phyloP scores from a whole-genome alignment of 2,888 invertebrate species.

The Leptopilina drosophilae region DNA sequence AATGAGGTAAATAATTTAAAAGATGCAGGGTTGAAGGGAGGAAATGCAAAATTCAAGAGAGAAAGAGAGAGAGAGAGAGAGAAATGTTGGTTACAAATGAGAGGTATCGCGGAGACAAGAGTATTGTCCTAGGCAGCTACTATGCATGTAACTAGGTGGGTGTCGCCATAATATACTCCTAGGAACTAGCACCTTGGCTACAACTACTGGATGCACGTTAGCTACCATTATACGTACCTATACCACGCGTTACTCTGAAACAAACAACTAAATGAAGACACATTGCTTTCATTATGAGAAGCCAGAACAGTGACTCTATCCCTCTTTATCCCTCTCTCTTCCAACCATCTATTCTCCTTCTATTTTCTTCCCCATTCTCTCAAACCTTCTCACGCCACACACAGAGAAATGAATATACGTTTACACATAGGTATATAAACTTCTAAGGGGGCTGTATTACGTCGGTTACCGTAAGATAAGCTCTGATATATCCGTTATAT shows the following conservation, averaged over 20 bases:
- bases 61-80: conserved; percentile 37
- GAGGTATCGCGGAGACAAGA: conserved; percentile 63
- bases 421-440: neutral
- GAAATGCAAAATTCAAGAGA: conserved; percentile 17
- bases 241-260: conserved; percentile 66
- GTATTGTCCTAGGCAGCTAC: conserved; percentile 58
- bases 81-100: conserved; percentile 61
- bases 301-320: conserved; percentile 30
- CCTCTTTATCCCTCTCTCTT: conserved; percentile 16
- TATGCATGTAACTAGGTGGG: conserved; percentile 41
- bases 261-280: conserved; percentile 74
- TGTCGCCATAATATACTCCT: conserved; percentile 58
- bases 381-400: conserved; percentile 8
- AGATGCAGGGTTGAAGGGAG: neutral
- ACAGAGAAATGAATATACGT: neutral
- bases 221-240: conserved; percentile 67
- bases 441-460: neutral
- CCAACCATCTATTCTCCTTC: conserved; percentile 7
- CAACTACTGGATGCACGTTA: conserved; percentile 59
- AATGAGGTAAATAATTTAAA: conserved; percentile 4
- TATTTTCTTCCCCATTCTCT: conserved; percentile 1
- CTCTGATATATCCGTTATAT: neutral
- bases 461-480: neutral
- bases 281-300: conserved; percentile 73
- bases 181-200: conserved; percentile 55